Conservation (phyloP, 2,113 vertebrate species). For the Aix galericulata region DNA sequence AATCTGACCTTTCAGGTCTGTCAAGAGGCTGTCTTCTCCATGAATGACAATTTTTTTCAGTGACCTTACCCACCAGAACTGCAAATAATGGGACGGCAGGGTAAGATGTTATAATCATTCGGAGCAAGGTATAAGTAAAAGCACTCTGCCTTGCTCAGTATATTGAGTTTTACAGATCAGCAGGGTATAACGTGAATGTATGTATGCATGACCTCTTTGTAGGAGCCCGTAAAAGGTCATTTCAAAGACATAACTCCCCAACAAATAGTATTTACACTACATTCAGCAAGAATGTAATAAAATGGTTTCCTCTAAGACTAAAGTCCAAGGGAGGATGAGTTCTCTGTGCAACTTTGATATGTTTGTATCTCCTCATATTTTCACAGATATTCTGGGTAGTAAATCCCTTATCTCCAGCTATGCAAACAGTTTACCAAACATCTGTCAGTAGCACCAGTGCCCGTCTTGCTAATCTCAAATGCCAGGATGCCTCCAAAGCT, state of each 20-base stretch:
- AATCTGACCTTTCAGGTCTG: neutral
- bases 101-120: neutral
- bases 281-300: conserved; percentile 3
- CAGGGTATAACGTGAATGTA: neutral
- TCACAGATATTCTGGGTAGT: neutral
- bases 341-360: neutral
- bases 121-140: neutral
- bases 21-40: neutral
- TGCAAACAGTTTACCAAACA: conserved; percentile 55
- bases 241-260: neutral
- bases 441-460: conserved; percentile 19
- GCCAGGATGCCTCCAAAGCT: conserved; percentile 16
- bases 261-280: neutral
- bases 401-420: conserved; percentile 41
- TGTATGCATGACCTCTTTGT: too few relatives aligned
- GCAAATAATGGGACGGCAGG: neutral
- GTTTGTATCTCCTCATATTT: conserved; percentile 15
- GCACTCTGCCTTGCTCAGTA: neutral
- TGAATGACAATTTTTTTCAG: neutral
- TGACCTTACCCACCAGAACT: neutral
- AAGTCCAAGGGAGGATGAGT: neutral
- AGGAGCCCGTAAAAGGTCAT: neutral
- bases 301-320: neutral
- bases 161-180: neutral
- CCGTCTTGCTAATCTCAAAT: conserved; percentile 37